These are phyloP conservation scores for Sphaeramia orbicularis DNA, from an alignment of 2,797 vertebrate genomes.

Conservation along the genomic window DNA sequence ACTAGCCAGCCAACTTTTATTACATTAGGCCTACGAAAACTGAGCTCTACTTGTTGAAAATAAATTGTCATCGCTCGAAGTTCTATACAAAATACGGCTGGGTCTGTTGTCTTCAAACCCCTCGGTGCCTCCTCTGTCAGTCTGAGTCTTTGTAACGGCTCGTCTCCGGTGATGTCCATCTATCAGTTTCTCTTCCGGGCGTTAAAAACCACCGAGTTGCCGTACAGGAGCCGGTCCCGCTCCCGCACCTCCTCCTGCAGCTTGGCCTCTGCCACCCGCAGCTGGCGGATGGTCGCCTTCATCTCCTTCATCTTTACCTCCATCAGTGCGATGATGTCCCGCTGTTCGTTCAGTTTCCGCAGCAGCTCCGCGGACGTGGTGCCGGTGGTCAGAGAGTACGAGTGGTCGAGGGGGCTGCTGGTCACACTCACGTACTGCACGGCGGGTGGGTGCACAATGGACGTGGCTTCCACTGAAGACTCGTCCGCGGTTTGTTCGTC, in stretches of 20 bases:
- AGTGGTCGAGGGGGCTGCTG: conserved; percentile 89
- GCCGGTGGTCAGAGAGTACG: conserved; percentile 94
- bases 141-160: conserved; percentile 46
- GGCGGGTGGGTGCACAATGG: conserved; percentile 28
- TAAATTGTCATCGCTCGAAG: conserved; percentile 67
- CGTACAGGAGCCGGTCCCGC: conserved; percentile 90
- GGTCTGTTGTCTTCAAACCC: conserved; percentile 10
- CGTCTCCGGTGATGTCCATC: conserved; percentile 4
- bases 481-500: conserved; percentile 59
- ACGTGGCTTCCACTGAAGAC: conserved; percentile 38
- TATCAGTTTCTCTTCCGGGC: conserved; percentile 86
- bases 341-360: conserved; percentile 95
- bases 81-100: conserved; percentile 69
- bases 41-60: conserved; percentile 59
- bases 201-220: conserved; percentile 38
- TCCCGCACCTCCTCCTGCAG: conserved; percentile 94
- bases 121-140: conserved; percentile 7
- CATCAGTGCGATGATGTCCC: conserved; percentile 97
- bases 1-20: conserved; percentile 41
- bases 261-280: conserved; percentile 91
- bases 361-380: conserved; percentile 95
- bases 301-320: conserved; percentile 99
- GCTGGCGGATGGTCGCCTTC: conserved; percentile 95
- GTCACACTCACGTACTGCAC: conserved; percentile 78
- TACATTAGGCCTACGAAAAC: conserved; percentile 41